Percentiles rank a stretch among this genome's conserved stretches.
Evolutionary conservation across 2,113 vertebrate species (phyloP).

Genomic region (Brachypteracias leptosomus): DNA sequence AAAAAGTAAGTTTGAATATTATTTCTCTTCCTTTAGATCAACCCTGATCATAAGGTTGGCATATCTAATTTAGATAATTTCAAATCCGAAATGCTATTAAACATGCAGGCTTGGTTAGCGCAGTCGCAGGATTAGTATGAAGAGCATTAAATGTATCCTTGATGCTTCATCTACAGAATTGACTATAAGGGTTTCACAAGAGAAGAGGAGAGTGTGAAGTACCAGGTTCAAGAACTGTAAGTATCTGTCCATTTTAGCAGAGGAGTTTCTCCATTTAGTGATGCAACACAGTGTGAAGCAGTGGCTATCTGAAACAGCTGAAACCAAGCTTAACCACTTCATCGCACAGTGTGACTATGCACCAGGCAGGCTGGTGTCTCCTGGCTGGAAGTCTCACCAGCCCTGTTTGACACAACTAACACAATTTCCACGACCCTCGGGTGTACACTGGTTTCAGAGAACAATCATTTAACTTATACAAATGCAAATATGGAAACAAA

Average conservation of each 20-base stretch:
- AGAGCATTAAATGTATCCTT: neutral
- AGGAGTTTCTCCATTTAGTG: accelerated
- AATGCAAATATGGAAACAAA: neutral
- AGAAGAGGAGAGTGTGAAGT: neutral
- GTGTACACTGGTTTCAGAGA: neutral
- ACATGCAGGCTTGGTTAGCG: neutral
- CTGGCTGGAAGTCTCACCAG: neutral
- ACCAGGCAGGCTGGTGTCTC: neutral
- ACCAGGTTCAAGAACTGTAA: neutral
- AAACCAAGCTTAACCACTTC: neutral
- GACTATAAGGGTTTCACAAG: neutral
- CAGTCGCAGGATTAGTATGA: neutral
- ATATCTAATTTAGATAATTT: neutral
- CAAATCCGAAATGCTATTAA: neutral
- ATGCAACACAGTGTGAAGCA: accelerated
- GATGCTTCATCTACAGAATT: neutral
- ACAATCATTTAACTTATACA: neutral
- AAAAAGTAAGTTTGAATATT: neutral
- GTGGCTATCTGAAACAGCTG: neutral
- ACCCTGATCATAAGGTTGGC: neutral
- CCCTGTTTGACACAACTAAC: neutral
- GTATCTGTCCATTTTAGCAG: neutral
- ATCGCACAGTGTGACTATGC: accelerated
- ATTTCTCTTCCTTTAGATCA: neutral
- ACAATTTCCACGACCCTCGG: neutral